Conservation (phyloP, 37 sponge, comb jelly and placozoan genomes). For the Aphrocallistes beatrix region DNA sequence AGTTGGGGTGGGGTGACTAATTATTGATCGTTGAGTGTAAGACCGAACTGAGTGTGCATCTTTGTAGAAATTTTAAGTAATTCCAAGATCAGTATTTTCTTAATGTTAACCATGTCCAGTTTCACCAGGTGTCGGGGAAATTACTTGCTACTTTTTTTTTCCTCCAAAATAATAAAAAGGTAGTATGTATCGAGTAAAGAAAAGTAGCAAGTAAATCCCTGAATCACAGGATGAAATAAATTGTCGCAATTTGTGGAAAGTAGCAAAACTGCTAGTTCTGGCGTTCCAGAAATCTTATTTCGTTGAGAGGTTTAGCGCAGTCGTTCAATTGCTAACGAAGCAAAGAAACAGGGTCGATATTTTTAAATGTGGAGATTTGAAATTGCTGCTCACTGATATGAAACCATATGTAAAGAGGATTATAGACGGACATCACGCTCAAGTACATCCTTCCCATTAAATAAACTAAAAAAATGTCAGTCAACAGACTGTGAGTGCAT, state of each 20-base stretch:
- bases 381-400: slow-evolving; percentile 17
- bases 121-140: too few species aligned
- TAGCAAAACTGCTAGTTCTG: slow-evolving; percentile 5
- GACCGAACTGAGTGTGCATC: too few species aligned
- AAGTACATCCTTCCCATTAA: background rate
- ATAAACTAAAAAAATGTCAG: background rate
- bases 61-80: too few species aligned
- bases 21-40: too few species aligned
- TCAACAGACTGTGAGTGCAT: too few species aligned
- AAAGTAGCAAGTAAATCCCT: too few species aligned
- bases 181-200: too few species aligned
- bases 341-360: slow-evolving; percentile 1
- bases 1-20: too few species aligned
- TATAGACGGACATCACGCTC: background rate
- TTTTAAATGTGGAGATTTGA: background rate
- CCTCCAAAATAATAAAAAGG: too few species aligned
- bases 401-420: background rate
- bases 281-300: background rate
- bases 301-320: slow-evolving; percentile 17
- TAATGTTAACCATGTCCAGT: too few species aligned
- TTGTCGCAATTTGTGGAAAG: background rate
- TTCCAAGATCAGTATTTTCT: too few species aligned
- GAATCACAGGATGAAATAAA: slow-evolving; percentile 8
- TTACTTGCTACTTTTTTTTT: too few species aligned
- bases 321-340: slow-evolving; percentile 8